Percentiles rank a stretch among this genome's conserved stretches.
These are phyloP conservation scores for Poecilia latipinna DNA, from an alignment of 2,113 vertebrate genomes.

Conservation along the genomic window DNA sequence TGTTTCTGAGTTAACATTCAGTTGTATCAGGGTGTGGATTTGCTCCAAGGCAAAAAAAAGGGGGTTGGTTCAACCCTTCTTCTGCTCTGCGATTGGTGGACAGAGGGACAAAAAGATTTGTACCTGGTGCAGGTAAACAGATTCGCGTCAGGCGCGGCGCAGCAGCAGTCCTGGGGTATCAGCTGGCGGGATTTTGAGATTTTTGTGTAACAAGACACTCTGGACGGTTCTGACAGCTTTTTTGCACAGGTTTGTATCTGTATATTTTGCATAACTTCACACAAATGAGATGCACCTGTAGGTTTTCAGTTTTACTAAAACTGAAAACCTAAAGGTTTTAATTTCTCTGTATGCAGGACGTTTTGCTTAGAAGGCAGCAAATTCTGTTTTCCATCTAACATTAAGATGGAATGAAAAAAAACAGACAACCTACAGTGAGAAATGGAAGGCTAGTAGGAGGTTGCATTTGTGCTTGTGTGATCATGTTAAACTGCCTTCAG, in stretches of 20 bases:
- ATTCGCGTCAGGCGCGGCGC: constrained; percentile 53
- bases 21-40: constrained; percentile 59
- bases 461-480: constrained; percentile 29
- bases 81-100: constrained; percentile 74
- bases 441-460: background rate
- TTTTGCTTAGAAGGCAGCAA: no score
- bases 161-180: constrained; percentile 29
- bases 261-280: background rate
- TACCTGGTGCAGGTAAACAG: constrained; percentile 79
- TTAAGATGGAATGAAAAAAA: background rate
- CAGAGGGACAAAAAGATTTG: constrained; percentile 70
- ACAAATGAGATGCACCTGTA: background rate
- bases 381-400: constrained; percentile 13
- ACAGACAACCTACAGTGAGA: background rate
- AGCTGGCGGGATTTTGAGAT: constrained; percentile 45
- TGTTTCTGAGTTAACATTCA: constrained; percentile 24
- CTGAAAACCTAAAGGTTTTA: background rate
- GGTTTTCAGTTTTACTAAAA: constrained; percentile 1
- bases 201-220: background rate
- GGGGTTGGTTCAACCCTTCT: constrained; percentile 49
- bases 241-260: constrained; percentile 47
- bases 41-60: constrained; percentile 34
- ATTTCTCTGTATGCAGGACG: background rate
- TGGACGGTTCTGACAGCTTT: background rate
- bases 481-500: constrained; percentile 28